Evolutionary conservation across 2,113 vertebrate genomes (phyloP), one percentile per base, ranked within the genome.

Genomic region (Python bivittatus): DNA sequence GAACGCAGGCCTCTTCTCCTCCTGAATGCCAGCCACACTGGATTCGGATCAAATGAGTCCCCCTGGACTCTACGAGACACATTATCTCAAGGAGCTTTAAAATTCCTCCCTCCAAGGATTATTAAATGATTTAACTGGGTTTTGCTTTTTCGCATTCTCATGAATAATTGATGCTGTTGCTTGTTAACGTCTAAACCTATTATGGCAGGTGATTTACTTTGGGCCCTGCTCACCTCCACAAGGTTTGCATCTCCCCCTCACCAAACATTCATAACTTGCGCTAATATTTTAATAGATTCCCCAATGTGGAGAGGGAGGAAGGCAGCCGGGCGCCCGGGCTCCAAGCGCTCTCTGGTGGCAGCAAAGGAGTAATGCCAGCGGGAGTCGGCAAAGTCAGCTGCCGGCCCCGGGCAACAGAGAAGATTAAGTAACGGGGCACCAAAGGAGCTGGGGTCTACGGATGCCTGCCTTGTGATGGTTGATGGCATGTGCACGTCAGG

Each of bases 281-380:
- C 88, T 12, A 53, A 88, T 29, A 61, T 68, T 88, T 90, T 52
- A 88, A 61, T 33, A 88, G 60, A 54, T 9, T 4, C 52, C 3
- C 29, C 2, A 38, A 29, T 11, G 29, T 23, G 86, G 33, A 27
- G 84, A 48, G 25, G 33, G 42, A 38, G 68, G 2, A 29, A 68
- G 64, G 72, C 0, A 12, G 4, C 56, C 0, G 4, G 8, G 88
- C 61, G 6, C 0, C 22, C 33, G 89, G 92, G 87, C 42, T 38
- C 89, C 57, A 8, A 72, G 33, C 91, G 44, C 92, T 88, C 93
- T 44, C 95, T 94, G 94, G 92, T 17, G 96, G 95, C 17, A 5
- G 0, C 1, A 0, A 88, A 27, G 93, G 92, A 88, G 1, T 0
- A 0, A 22, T 9, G 56, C 93, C 44, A 12, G 89, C 0, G n/a